A percentile compares a stretch with the other conserved stretches of the same genome.
These are phyloP conservation scores for Merluccius polli DNA, from an alignment of 2,797 vertebrate species.

Conservation along the genomic window DNA sequence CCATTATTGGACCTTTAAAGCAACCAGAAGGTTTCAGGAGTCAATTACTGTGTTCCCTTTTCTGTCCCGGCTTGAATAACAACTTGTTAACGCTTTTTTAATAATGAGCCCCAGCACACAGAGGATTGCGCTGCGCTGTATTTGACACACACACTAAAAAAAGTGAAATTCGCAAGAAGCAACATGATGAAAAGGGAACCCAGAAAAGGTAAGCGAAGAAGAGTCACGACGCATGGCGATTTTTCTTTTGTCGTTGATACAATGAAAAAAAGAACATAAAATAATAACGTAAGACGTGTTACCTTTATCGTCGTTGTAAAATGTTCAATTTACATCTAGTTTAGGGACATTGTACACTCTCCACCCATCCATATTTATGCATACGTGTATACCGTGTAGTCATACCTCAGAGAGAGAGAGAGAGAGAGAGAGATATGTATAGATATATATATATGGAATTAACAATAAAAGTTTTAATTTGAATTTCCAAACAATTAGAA, in stretches of 20 bases:
- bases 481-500: not conserved
- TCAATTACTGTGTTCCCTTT: slow-evolving; percentile 71
- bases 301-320: not conserved
- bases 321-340: not conserved
- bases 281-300: not conserved
- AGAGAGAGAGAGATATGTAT: not conserved
- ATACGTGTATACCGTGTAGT: not conserved
- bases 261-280: not conserved
- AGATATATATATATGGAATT: not conserved
- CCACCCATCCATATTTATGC: not conserved
- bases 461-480: not conserved
- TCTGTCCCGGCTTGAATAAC: slow-evolving; percentile 51
- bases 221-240: not conserved
- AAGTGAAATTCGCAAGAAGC: too few species aligned
- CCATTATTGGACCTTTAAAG: slow-evolving; percentile 57
- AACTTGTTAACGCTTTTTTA: slow-evolving; percentile 65
- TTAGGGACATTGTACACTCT: not conserved
- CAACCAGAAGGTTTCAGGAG: slow-evolving; percentile 61
- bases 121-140: slow-evolving; percentile 33
- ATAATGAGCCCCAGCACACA: slow-evolving; percentile 58
- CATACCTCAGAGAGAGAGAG: not conserved
- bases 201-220: not conserved
- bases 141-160: slow-evolving; percentile 9
- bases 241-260: not conserved
- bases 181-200: too few species aligned